phyloP scores from a whole-genome alignment of 2,113 vertebrate genomes.

The Vidua macroura region DNA sequence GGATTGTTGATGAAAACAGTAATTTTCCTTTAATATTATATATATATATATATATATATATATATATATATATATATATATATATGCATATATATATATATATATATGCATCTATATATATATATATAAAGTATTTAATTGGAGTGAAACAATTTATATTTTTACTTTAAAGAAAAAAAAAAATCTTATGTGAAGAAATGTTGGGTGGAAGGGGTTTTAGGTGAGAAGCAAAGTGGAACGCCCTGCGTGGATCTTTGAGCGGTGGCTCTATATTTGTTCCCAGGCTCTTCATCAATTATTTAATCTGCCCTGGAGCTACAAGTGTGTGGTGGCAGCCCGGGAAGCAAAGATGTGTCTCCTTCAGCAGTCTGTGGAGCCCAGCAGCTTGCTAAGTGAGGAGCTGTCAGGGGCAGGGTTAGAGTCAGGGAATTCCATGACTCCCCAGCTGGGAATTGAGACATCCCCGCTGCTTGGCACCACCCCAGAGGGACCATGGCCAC shows the following conservation, averaged over 20 bases:
- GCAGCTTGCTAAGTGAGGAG: background rate
- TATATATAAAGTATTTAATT: background rate
- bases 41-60: no score
- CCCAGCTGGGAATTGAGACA: background rate
- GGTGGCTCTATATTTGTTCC: background rate
- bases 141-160: background rate
- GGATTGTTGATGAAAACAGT: background rate
- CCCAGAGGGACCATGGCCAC: background rate
- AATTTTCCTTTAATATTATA: background rate
- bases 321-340: background rate
- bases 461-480: background rate
- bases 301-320: background rate
- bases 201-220: background rate
- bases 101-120: no score
- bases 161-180: background rate
- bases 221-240: background rate
- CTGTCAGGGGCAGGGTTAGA: background rate
- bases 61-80: background rate
- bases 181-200: background rate
- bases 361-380: background rate
- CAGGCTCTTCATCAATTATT: background rate
- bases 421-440: background rate
- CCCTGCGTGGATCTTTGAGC: background rate
- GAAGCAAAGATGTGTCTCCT: background rate
- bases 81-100: background rate